Conservation (phyloP, 2,888 invertebrate species). For the Heliothis peltigera region DNA sequence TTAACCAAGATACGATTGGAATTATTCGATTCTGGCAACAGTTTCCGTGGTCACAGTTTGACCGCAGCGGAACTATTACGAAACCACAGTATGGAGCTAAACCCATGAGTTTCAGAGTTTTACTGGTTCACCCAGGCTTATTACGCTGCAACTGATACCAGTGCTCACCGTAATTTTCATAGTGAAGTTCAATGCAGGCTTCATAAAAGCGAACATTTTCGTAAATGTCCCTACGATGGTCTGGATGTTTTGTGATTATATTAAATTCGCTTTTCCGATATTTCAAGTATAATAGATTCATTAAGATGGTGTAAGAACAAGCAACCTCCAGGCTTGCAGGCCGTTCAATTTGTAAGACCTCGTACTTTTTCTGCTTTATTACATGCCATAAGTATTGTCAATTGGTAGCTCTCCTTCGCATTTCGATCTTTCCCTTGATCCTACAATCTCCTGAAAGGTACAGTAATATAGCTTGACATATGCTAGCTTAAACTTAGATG, state of each 20-base stretch:
- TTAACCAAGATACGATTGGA: conserved; percentile 23
- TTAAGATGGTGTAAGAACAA: conserved; percentile 15
- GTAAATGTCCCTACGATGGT: conserved; percentile 15
- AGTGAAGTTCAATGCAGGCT: background rate
- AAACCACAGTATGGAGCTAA: conserved; percentile 31
- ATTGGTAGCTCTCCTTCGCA: too few relatives aligned
- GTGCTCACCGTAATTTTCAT: conserved; percentile 19
- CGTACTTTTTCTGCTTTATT: too few relatives aligned
- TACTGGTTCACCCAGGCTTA: conserved; percentile 24
- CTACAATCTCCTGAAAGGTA: too few relatives aligned
- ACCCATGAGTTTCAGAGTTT: conserved; percentile 37
- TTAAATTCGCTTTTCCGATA: conserved; percentile 1
- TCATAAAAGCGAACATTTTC: conserved; percentile 1
- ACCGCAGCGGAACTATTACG: conserved; percentile 41
- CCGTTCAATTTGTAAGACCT: too few relatives aligned
- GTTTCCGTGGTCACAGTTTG: conserved; percentile 33
- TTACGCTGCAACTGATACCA: conserved; percentile 22
- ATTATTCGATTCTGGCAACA: conserved; percentile 38
- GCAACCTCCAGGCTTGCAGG: too few relatives aligned
- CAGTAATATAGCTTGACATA: background rate
- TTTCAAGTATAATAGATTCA: conserved; percentile 34
- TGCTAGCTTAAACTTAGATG: background rate
- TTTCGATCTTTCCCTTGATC: too few relatives aligned
- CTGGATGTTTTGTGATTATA: conserved; percentile 5
- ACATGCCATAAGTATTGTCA: too few relatives aligned